These are phyloP conservation scores for Mormyrus lacerda DNA, from an alignment of 2,113 vertebrate species.

Conservation along the genomic window DNA sequence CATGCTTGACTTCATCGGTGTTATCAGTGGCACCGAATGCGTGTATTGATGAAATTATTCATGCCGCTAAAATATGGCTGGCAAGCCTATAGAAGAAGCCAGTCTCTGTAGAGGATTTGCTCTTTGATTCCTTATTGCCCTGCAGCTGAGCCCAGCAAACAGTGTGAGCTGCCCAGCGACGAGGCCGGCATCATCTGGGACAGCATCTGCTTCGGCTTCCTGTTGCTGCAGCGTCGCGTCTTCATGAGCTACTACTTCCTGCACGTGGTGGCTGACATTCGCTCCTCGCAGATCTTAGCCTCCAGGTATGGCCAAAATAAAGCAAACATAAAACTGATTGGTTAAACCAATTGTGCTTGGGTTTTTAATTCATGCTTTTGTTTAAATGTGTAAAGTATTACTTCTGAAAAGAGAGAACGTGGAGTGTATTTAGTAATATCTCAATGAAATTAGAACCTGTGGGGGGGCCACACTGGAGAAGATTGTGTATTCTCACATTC, in stretches of 20 bases:
- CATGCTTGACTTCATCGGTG: neutral
- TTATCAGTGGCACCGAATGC: neutral
- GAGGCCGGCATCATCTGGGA: conserved; percentile 99
- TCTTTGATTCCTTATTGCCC: neutral
- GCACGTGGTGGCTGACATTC: conserved; percentile 94
- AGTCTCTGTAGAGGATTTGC: neutral
- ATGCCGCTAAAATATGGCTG: neutral
- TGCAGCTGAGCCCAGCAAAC: conserved; percentile 58
- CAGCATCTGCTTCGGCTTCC: conserved; percentile 95
- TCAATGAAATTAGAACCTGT: neutral
- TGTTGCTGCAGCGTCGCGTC: conserved; percentile 90
- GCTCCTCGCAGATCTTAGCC: conserved; percentile 90
- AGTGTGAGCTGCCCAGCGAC: conserved; percentile 78
- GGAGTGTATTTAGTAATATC: neutral
- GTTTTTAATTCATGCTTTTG: neutral
- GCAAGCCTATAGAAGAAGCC: neutral
- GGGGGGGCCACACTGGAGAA: neutral
- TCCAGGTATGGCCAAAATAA: conserved; percentile 69
- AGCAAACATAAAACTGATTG: neutral
- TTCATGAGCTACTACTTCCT: conserved; percentile 99
- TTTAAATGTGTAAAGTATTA: neutral
- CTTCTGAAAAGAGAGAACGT: neutral
- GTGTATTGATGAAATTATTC: neutral
- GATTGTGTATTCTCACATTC: neutral
- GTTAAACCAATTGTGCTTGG: neutral